Base-by-base conservation (phyloP, 1,140 invertebrate species). In the Halictus rubicundus region DNA sequence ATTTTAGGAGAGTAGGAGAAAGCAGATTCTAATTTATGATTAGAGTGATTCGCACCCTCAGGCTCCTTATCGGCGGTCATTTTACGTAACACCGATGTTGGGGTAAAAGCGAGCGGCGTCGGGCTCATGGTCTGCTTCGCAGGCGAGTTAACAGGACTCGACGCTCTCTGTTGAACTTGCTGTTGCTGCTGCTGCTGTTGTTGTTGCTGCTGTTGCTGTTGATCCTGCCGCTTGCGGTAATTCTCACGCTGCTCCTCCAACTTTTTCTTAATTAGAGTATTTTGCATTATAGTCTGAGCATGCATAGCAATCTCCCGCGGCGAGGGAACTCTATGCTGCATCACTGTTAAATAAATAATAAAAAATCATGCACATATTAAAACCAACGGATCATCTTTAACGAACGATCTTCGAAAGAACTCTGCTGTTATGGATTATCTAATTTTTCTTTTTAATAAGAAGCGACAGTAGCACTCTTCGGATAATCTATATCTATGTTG, bases 31-130 rank as follows among this genome's bases (percentile, higher is more conserved):
- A 89, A 78, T 83, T 87, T 74, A 73, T 66, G 65, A 75, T 77
- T 77, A 72, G 82, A 87, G 65, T 86, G 82, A 87, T 90, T 90
- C 92, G 89, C 91, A 93, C 91, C 91, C 83, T 95, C 95, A 42
- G 92, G 93, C 83, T 97, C 96, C 91, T 97, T 97, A 85, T 98
- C 97, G 27, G 97, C 97, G 59, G 97, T 98, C 97, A 98, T 98
- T 93, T 98, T 99, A 46, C 97, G 95, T 87, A 99, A 94, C 52
- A 98, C 96, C 61, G 97, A 98, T 12, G 97, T 98, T 63, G 97
- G 97, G 5, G 97, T 98, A 92, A 98, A 98, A 6, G 97, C 96
- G 74, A 97, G 93, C 9, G 95, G 95, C 52, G 96, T 96, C 12
- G 95, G 94, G 59, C 92, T 92, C 81, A 91, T 81, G 7, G 90